phyloP scores from a whole-genome alignment of 2,797 vertebrate genomes.

The Halcyon smyrnensis region DNA sequence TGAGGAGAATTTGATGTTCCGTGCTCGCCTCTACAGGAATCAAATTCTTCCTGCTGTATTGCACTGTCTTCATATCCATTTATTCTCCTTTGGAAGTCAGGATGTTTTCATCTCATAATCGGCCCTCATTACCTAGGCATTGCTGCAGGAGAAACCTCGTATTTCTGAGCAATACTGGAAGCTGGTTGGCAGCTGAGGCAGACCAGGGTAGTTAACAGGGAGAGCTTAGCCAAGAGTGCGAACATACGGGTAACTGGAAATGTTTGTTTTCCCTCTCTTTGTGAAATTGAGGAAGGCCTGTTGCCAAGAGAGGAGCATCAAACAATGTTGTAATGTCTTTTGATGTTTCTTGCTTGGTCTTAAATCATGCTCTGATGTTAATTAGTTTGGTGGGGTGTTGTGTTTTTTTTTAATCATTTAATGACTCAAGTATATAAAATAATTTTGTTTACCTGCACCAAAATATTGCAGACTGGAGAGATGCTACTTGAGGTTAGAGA shows the following conservation, averaged over 20 bases:
- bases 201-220: background rate
- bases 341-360: conserved; percentile 62
- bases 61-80: background rate
- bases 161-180: background rate
- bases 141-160: background rate
- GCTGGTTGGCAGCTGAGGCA: background rate
- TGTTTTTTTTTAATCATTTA: conserved; percentile 15
- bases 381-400: conserved; percentile 33
- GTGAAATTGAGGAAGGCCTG: conserved; percentile 23
- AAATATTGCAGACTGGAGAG: background rate
- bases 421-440: conserved; percentile 4
- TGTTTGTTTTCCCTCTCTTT: conserved; percentile 56
- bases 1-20: background rate
- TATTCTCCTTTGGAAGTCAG: background rate
- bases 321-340: conserved; percentile 53
- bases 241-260: conserved; percentile 52
- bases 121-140: background rate
- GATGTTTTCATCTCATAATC: background rate
- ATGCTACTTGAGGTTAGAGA: background rate
- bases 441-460: conserved; percentile 20
- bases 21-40: background rate
- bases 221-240: background rate
- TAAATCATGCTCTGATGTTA: conserved; percentile 61
- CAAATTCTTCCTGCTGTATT: background rate
- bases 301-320: conserved; percentile 68